Percentiles rank a stretch among this genome's conserved stretches.
Evolutionary conservation across 2,797 vertebrate genomes (phyloP).

Genomic region (Pogonophryne albipinna): DNA sequence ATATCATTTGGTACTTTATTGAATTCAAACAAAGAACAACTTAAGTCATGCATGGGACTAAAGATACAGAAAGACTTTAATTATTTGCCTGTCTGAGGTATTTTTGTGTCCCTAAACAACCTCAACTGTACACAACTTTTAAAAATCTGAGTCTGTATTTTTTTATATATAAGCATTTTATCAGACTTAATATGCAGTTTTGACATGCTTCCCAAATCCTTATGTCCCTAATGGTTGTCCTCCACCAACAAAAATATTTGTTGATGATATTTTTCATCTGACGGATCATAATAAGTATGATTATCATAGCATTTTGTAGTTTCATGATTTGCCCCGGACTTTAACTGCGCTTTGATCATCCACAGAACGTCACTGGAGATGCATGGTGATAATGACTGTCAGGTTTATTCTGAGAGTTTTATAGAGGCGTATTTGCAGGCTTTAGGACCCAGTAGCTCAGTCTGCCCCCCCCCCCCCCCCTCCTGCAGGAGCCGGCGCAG

Average conservation of each 20-base stretch:
- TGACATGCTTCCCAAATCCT: too few species aligned
- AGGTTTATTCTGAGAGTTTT: constrained; percentile 32
- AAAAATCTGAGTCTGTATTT: too few species aligned
- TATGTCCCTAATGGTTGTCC: too few species aligned
- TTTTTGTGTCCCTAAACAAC: too few species aligned
- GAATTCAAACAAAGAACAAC: background rate
- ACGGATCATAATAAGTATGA: background rate
- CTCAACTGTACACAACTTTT: too few species aligned
- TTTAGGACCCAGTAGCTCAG: constrained; percentile 91
- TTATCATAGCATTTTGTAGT: background rate
- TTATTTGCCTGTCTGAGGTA: constrained; percentile 85
- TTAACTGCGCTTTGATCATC: constrained; percentile 6
- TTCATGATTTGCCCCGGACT: background rate
- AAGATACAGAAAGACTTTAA: constrained; percentile 16
- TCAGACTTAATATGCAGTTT: too few species aligned
- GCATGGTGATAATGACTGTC: constrained; percentile 10
- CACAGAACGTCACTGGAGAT: background rate
- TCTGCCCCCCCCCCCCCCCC: constrained; percentile 69
- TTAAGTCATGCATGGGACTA: constrained; percentile 1
- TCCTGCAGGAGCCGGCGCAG: constrained; percentile 86
- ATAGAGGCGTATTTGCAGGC: constrained; percentile 60
- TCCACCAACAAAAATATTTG: too few species aligned
- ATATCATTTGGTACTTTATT: background rate
- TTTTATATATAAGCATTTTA: too few species aligned
- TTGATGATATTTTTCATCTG: too few species aligned